phyloP scores from a whole-genome alignment of 2,113 vertebrate genomes.

The Phocoena phocoena region DNA sequence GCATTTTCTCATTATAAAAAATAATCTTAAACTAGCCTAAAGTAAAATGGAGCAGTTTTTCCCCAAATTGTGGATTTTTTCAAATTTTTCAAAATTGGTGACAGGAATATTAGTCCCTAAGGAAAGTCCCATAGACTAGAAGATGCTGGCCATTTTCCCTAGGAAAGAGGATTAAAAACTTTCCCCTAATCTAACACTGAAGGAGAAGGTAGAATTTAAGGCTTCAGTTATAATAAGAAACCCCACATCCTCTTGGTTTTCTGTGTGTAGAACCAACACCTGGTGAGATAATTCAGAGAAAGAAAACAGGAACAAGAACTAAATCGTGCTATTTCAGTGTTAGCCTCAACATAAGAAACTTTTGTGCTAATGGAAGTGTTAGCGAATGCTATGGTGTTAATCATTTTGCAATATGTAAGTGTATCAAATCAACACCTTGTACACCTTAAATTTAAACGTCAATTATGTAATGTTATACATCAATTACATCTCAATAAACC shows the following conservation, averaged over 20 bases:
- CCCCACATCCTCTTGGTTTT: not conserved
- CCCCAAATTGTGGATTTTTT: not conserved
- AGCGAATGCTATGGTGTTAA: not conserved
- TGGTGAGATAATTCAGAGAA: not conserved
- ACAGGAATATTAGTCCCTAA: not conserved
- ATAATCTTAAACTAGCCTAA: not conserved
- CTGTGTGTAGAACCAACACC: not conserved
- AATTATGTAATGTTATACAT: not conserved
- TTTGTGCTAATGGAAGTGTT: not conserved
- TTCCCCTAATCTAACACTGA: slow-evolving; percentile 29
- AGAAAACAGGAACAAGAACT: not conserved
- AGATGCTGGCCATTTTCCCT: not conserved
- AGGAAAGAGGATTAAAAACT: slow-evolving; percentile 44
- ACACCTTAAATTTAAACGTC: not conserved
- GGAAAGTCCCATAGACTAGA: not conserved
- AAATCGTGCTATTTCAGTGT: not conserved
- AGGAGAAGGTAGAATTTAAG: slow-evolving; percentile 45
- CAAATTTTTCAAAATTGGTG: slow-evolving; percentile 9
- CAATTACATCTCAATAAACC: not conserved
- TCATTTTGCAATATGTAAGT: not conserved
- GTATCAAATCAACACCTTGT: not conserved
- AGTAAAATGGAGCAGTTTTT: slow-evolving; percentile 3
- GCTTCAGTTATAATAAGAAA: slow-evolving; percentile 33
- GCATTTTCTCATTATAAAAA: slow-evolving; percentile 32
- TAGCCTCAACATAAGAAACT: not conserved